Evolutionary conservation across 2,888 invertebrate species (phyloP), one percentile per base, ranked within the genome.

Genomic region (Synergus itoensis): DNA sequence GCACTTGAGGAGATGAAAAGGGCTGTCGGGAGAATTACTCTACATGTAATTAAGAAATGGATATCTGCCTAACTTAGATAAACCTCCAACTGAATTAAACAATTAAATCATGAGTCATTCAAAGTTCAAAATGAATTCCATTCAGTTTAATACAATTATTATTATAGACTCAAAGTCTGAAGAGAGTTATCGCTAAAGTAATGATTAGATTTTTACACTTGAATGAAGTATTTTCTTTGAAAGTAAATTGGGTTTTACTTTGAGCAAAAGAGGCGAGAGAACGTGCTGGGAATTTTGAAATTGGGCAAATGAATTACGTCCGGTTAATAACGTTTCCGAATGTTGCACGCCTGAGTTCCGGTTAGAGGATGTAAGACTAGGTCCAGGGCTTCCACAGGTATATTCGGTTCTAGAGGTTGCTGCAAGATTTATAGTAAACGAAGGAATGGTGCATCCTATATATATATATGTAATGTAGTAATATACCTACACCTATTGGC

Each of bases 241-340:
- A 53, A 53, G n/a, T 53, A 53, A 53, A 53, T 53, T 53, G 53
- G 9, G 53, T 53, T 53, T 53, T 53, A 53, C 53, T 53, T 53
- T 53, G n/a, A 53, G n/a, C n/a, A 9, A n/a, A 53, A n/a, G n/a
- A 53, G 53, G n/a, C 53, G 53, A n/a, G 53, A n/a, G n/a, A 53
- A n/a, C 53, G 53, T 53, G n/a, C 9, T 14, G 53, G n/a, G 53
- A 53, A 53, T 53, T 53, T 53, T n/a, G 53, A 53, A 53, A 53
- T n/a, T n/a, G 53, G 9, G 53, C 9, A 53, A 53, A 53, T 53
- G 53, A 53, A 53, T 53, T n/a, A 53, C 53, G 4, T n/a, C 53
- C 53, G n/a, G 53, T n/a, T 53, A 53, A 53, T 53, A 53, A 53
- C 53, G n/a, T 53, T 53, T 53, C 53, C 53, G 53, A 53, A 53